phyloP scores from a whole-genome alignment of 2,888 invertebrate genomes.

The Eristalinus sepulchralis region DNA sequence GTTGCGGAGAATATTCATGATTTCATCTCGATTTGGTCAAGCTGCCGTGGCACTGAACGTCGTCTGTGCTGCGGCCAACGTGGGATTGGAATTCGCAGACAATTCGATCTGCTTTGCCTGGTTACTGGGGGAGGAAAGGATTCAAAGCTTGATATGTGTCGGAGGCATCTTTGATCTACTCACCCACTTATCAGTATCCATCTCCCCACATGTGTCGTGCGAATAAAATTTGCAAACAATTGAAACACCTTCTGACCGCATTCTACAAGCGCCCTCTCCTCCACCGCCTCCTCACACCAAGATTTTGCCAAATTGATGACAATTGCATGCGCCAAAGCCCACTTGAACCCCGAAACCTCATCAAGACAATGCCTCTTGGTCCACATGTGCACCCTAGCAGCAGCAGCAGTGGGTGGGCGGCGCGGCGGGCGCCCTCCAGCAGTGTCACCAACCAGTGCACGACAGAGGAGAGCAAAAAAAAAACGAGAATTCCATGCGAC shows the following conservation, averaged over 20 bases:
- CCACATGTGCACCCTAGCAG: background rate
- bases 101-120: background rate
- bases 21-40: conserved; percentile 5
- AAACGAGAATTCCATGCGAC: background rate
- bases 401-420: no score
- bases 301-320: background rate
- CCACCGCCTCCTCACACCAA: background rate
- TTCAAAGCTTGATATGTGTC: no score
- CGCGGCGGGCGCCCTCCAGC: background rate
- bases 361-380: conserved; percentile 13
- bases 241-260: background rate
- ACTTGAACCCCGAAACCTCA: background rate
- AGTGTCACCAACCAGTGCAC: background rate
- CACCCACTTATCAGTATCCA: no score
- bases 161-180: no score
- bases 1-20: background rate
- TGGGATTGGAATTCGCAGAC: background rate
- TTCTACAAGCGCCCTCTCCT: background rate
- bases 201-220: no score
- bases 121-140: no score
- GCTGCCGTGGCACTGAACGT: background rate
- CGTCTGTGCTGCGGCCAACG: background rate
- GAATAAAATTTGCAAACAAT: background rate
- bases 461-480: background rate
- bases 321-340: conserved; percentile 2